These are phyloP conservation scores for Theristicus caerulescens DNA, from an alignment of 2,113 vertebrate species.

Conservation along the genomic window DNA sequence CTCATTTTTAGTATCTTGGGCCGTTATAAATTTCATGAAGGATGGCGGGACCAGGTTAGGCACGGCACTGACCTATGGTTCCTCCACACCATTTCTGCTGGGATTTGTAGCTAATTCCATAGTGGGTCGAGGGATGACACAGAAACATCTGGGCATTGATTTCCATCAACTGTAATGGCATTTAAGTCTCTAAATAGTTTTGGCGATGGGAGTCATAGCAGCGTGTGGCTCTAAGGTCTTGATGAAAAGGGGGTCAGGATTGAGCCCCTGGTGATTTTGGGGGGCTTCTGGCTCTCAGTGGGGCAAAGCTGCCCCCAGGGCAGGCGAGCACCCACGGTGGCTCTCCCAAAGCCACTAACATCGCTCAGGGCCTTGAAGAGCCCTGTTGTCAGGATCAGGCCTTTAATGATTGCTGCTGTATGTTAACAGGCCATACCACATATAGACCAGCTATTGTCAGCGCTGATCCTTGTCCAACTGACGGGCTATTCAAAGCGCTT, in stretches of 20 bases:
- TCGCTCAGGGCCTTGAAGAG: not conserved
- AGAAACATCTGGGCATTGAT: not conserved
- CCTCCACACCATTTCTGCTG: not conserved
- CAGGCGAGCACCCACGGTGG: not conserved
- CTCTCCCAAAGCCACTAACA: not conserved
- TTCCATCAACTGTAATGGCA: not conserved
- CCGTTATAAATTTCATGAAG: not conserved
- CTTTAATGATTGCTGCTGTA: not conserved
- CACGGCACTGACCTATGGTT: not conserved
- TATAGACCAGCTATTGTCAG: conserved; percentile 52
- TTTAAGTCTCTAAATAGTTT: not conserved
- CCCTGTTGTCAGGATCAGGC: not conserved
- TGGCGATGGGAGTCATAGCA: not conserved
- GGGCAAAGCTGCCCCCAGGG: not conserved
- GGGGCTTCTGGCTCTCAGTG: not conserved
- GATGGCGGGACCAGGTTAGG: not conserved
- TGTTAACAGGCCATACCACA: conserved; percentile 41
- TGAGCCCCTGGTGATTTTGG: rapidly evolving
- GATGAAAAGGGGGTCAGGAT: not conserved
- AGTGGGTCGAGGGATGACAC: not conserved
- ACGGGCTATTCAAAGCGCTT: conserved; percentile 50
- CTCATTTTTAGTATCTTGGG: not conserved
- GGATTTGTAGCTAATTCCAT: not conserved
- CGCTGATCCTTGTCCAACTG: conserved; percentile 52
- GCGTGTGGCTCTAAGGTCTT: not conserved